These are phyloP conservation scores for Myopa tessellatipennis DNA, from an alignment of 2,888 invertebrate genomes.

Conservation along the genomic window DNA sequence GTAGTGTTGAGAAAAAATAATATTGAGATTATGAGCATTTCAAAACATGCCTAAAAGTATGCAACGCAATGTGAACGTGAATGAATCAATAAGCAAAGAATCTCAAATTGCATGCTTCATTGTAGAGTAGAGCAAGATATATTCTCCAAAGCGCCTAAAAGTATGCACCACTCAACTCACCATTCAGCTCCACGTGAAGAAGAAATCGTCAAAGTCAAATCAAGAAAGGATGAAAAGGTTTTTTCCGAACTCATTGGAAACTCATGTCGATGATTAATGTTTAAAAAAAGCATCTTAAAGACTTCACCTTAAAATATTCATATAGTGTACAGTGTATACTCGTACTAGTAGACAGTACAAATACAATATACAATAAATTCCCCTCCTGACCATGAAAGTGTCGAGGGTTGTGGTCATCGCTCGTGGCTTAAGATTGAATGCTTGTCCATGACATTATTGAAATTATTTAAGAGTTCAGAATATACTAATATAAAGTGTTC, in stretches of 20 bases:
- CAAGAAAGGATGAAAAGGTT: too few relatives aligned
- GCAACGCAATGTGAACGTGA: not conserved
- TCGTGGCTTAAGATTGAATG: too few relatives aligned
- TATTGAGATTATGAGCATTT: too few relatives aligned
- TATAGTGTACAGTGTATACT: too few relatives aligned
- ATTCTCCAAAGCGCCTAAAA: not conserved
- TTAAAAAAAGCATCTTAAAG: too few relatives aligned
- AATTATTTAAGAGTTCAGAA: not conserved
- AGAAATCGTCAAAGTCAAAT: not conserved
- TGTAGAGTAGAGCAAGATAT: not conserved
- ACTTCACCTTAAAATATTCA: too few relatives aligned
- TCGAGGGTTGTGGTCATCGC: too few relatives aligned
- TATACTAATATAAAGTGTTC: conserved; percentile 3
- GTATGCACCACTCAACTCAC: not conserved
- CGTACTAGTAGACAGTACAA: too few relatives aligned
- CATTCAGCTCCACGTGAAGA: too few relatives aligned
- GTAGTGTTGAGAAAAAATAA: not conserved
- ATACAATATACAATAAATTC: not conserved
- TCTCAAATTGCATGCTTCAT: not conserved
- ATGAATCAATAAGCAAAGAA: not conserved
- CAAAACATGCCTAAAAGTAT: not conserved
- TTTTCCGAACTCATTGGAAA: too few relatives aligned
- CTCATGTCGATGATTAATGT: too few relatives aligned
- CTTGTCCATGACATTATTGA: not conserved
- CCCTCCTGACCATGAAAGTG: too few relatives aligned